A percentile compares a stretch with the other conserved stretches of the same genome.
These are phyloP conservation scores for Toxonevra muliebris DNA, from an alignment of 2,888 invertebrate genomes.

Conservation along the genomic window DNA sequence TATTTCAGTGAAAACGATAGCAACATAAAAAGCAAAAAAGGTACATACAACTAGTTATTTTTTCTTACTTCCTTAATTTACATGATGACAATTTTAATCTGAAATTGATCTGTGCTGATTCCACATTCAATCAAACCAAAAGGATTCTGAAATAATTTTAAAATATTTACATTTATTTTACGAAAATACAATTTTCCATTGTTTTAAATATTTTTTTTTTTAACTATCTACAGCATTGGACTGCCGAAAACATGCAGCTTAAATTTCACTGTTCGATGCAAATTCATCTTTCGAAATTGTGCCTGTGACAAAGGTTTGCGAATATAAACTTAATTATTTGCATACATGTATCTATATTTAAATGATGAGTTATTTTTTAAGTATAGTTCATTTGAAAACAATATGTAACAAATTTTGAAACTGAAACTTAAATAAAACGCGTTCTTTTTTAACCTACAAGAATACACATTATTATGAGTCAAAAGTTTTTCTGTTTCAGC, in stretches of 20 bases:
- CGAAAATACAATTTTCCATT: too few relatives aligned
- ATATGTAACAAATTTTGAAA: conserved; percentile 34
- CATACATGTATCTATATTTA: not conserved
- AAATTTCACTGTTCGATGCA: not conserved
- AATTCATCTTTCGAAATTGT: not conserved
- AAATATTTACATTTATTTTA: not conserved
- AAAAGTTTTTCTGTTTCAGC: too few relatives aligned
- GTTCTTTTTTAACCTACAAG: too few relatives aligned
- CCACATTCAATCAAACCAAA: conserved; percentile 31
- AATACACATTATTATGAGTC: too few relatives aligned
- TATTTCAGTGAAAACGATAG: conserved; percentile 4
- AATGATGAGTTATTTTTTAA: conserved; percentile 33
- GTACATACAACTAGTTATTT: not conserved
- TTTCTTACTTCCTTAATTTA: not conserved
- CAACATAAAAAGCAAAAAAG: not conserved
- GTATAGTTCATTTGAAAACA: conserved; percentile 40
- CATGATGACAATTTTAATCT: conserved; percentile 31
- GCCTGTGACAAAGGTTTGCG: not conserved
- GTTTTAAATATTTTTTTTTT: too few relatives aligned
- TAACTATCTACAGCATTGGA: too few relatives aligned
- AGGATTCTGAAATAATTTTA: conserved; percentile 32
- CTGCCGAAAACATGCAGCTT: too few relatives aligned
- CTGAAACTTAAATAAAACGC: conserved; percentile 14
- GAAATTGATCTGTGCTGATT: conserved; percentile 29
- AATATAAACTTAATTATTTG: not conserved